A percentile compares a stretch with the other conserved stretches of the same genome.
Evolutionary conservation across 2,113 vertebrate genomes (phyloP).

Genomic region (Tachysurus fulvidraco): DNA sequence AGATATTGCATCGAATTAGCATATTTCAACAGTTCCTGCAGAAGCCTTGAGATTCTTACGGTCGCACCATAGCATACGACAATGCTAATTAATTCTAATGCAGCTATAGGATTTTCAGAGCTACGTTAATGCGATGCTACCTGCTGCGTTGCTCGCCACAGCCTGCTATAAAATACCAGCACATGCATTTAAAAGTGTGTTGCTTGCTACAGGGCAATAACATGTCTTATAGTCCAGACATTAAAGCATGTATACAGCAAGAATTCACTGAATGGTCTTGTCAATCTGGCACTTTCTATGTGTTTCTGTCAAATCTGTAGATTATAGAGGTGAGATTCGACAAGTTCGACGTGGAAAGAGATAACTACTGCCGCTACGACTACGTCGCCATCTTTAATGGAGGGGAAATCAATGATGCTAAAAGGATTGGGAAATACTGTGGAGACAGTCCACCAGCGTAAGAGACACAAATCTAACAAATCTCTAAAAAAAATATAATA

Average conservation of each 20-base stretch:
- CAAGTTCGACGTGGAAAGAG: constrained; percentile 97
- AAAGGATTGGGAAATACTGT: constrained; percentile 93
- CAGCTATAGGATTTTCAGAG: too few relatives aligned
- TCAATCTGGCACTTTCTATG: background rate
- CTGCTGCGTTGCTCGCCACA: background rate
- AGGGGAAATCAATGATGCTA: constrained; percentile 89
- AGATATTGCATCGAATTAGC: too few relatives aligned
- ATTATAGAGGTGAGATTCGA: constrained; percentile 94
- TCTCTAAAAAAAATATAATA: background rate
- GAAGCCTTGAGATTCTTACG: too few relatives aligned
- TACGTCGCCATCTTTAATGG: constrained; percentile 94
- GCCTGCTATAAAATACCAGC: background rate
- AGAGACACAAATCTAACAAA: constrained; percentile 56
- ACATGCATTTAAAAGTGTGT: background rate
- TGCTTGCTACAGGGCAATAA: background rate
- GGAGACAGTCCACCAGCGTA: constrained; percentile 95
- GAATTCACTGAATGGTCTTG: constrained; percentile 8
- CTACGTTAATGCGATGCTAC: background rate
- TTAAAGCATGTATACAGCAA: background rate
- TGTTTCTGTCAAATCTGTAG: constrained; percentile 50
- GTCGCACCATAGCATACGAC: too few relatives aligned
- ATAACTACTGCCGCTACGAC: constrained; percentile 97
- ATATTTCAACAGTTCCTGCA: too few relatives aligned
- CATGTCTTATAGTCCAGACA: background rate
- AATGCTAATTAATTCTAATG: too few relatives aligned